Conservation (phyloP, 2,888 invertebrate species). For the Trachelus stipa region DNA sequence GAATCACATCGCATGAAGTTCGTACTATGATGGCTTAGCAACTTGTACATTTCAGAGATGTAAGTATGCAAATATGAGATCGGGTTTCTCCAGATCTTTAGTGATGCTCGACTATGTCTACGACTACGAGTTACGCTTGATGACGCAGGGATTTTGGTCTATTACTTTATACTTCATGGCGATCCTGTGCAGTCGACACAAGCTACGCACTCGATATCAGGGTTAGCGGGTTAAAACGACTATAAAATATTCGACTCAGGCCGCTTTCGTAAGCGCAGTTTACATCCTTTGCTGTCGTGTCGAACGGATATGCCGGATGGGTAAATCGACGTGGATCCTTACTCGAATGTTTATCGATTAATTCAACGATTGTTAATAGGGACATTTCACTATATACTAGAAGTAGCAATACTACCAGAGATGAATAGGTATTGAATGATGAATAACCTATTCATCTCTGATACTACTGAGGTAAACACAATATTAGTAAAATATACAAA, state of each 20-base stretch:
- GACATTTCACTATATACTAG: not conserved
- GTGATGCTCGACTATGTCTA: not conserved
- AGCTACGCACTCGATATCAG: constrained; percentile 5
- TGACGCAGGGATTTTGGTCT: not conserved
- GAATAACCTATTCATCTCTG: no score
- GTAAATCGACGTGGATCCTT: not conserved
- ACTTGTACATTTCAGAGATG: not conserved
- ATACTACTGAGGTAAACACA: not conserved
- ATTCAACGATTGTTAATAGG: not conserved
- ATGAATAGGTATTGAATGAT: no score
- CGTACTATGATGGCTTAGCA: not conserved
- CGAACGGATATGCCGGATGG: not conserved
- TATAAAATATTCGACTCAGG: constrained; percentile 9
- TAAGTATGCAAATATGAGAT: not conserved
- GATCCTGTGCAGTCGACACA: not conserved
- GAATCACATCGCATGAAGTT: not conserved
- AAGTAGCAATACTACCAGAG: not conserved
- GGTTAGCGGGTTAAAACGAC: constrained; percentile 7
- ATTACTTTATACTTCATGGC: not conserved
- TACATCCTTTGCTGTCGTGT: not conserved
- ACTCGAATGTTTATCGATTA: not conserved
- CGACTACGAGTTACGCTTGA: not conserved
- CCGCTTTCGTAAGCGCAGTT: not conserved
- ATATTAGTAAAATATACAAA: not conserved
- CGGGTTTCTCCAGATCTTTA: not conserved